Percentiles rank a stretch among this genome's conserved stretches.
Evolutionary conservation across 1,140 invertebrate species (phyloP).

Genomic region (Acyrthosiphon pisum): DNA sequence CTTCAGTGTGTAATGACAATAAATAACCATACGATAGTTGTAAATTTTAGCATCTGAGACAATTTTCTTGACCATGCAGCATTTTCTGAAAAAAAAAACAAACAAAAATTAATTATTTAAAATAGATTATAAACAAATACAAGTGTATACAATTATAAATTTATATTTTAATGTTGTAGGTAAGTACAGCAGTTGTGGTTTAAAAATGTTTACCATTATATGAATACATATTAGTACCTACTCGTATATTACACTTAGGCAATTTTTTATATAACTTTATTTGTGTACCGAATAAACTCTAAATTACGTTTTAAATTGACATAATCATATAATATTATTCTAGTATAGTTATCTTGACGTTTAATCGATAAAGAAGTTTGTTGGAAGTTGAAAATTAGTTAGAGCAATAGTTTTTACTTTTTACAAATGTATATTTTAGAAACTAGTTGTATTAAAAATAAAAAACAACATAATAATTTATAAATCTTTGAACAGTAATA

Average conservation of each 20-base stretch:
- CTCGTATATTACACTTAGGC: too few relatives aligned
- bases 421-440: too few relatives aligned
- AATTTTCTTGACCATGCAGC: neutral
- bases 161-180: neutral
- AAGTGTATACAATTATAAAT: neutral
- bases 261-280: neutral
- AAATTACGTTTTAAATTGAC: neutral
- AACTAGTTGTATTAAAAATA: neutral
- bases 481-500: neutral
- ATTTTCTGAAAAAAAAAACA: constrained; percentile 6
- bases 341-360: too few relatives aligned
- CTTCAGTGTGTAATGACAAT: constrained; percentile 6
- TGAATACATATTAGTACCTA: too few relatives aligned
- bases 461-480: neutral
- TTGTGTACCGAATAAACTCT: neutral
- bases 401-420: neutral
- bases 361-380: neutral
- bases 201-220: neutral
- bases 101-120: neutral
- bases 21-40: neutral
- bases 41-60: neutral
- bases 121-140: neutral
- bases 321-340: neutral
- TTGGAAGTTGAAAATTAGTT: neutral
- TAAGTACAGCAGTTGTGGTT: neutral